Base-by-base conservation (phyloP, 2,113 vertebrate species). In the Diadophis punctatus region DNA sequence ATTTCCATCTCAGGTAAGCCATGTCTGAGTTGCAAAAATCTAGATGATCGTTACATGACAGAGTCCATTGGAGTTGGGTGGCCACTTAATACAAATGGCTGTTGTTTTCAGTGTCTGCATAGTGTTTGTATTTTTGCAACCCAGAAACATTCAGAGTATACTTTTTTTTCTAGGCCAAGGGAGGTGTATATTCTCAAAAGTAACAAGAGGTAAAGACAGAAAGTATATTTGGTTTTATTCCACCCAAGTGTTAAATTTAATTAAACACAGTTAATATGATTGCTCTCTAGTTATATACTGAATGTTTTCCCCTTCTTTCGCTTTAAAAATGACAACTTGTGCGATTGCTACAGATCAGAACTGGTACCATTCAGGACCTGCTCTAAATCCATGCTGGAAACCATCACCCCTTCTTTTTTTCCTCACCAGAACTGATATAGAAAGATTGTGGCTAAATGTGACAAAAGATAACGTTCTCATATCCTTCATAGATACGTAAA, bases 371-470 rank as follows among this genome's bases (percentile, higher is more conserved):
- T 80, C 34, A 80, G 34, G 16, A 39, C n/a, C 68, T 80, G 68
- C 16, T 74, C 68, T 74, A 39, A 80, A 39, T 39, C 7, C 18
- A 20, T 80, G 34, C 68, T 39, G 34, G n/a, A 20, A 39, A 39
- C 34, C 18, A 20, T 39, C 16, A 7, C 7, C 7, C 63, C 12
- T 12, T 1, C 30, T 8, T 3, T 74, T 39, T n/a, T 6, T 10
- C 0, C 0, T 0, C 4, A 0, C 4, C 52, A 39, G 68, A 80
- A 80, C 18, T 8, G 2, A 80, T 39, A 80, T 9, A 80, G 7
- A 80, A 80, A 74, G 16, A 8, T 80, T 39, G 68, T 80, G n/a
- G 16, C 14, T 74, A 39, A 74, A 7, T 74, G n/a, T 74, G 68
- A 20, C 34, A 80, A 80, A 80, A 34, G 18, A 39, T 39, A 80